phyloP scores from a whole-genome alignment of 2,888 invertebrate species.

The Nephrotoma flavescens region DNA sequence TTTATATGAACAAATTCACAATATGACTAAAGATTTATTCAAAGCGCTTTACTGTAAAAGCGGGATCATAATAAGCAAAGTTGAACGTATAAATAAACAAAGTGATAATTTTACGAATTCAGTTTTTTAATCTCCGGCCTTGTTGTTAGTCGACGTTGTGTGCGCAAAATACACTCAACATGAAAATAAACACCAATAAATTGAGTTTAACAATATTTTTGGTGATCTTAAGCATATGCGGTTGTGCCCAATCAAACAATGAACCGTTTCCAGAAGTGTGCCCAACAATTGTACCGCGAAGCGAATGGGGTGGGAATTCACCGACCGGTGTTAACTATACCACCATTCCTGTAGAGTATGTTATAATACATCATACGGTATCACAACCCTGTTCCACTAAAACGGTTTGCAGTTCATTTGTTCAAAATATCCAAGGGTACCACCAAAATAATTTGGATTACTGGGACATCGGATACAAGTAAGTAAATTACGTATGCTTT shows the following conservation, averaged over 20 bases:
- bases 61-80: background rate
- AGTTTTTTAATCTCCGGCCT: background rate
- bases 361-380: conserved; percentile 43
- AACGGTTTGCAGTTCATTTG: conserved; percentile 30
- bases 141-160: background rate
- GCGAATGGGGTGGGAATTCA: conserved; percentile 42
- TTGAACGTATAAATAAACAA: background rate
- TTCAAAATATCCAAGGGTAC: conserved; percentile 36
- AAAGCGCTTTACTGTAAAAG: background rate
- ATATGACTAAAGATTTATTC: background rate
- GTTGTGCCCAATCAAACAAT: background rate
- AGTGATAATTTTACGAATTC: background rate
- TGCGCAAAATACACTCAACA: background rate
- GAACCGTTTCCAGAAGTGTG: conserved; percentile 21
- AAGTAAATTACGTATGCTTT: conserved; percentile 17
- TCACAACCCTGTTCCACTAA: conserved; percentile 33
- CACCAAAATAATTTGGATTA: conserved; percentile 36
- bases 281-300: conserved; percentile 38
- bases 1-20: background rate
- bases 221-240: background rate
- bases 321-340: conserved; percentile 38
- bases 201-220: background rate
- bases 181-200: background rate
- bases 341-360: conserved; percentile 38
- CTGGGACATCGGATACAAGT: conserved; percentile 43